Base-by-base conservation (phyloP, 2,888 invertebrate species). In the Ypsolopha sequella region DNA sequence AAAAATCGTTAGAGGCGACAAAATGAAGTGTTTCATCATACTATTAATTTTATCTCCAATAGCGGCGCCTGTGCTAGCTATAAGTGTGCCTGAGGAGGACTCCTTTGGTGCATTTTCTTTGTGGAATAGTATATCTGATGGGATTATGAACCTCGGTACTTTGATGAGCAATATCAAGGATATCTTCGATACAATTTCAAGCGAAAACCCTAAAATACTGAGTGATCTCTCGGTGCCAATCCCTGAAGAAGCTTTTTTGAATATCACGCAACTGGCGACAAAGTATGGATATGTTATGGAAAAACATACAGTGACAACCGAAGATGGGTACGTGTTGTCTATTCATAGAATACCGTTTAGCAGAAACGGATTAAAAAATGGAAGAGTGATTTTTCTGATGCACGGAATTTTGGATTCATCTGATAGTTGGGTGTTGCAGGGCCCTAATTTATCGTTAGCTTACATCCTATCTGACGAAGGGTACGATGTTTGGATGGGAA, bases 401-500 rank as follows among this genome's bases (percentile, higher is more conserved):
- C 95, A 96, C 64, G 97, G 96, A 0, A 76, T 97, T 6, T 65
- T 93, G 9, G 90, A 91, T 13, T 90, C 91, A 51, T 92, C 93
- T 0, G 89, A 91, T 0, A 90, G 91, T 69, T 95, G 92, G 92
- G 80, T 95, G 1, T 73, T 92, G 1, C 89, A 90, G 61, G 91
- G 91, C 10, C 91, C 88, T 4, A 76, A 88, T 50, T 88, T 89
- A 57, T 89, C 85, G 60, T 56, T 85, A 52, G 94, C 76, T 59
- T 93, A 88, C 75, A 84, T 90, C 63, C 84, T 93, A 52, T 87
- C 91, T 0, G 90, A 92, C 55, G 64, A 74, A 46, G 92, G 92
- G 4, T 92, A 88, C 61, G 93, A 93, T 60, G 91, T 93, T 0
- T 96, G 96, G 96, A 66, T 96, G 67, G 95, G 94, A 1, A 96